Percentiles rank a stretch among this genome's conserved stretches.
Evolutionary conservation across 2,888 invertebrate genomes (phyloP).

Genomic region (Rotaria magnacalcarata): DNA sequence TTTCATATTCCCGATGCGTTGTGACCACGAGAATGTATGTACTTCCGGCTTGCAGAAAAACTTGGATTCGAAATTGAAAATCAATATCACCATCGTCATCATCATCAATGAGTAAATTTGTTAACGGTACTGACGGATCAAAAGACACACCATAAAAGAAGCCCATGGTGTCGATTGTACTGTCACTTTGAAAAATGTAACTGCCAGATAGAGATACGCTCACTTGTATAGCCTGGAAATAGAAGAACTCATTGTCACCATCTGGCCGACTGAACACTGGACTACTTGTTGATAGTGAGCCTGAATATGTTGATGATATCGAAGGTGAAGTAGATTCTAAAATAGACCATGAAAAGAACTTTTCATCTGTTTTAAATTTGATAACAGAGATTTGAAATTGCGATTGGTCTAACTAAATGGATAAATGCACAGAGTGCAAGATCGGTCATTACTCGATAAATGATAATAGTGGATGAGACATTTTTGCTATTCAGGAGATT

Average conservation of each 20-base stretch:
- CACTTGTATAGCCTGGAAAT: neutral
- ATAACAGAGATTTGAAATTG: too few species aligned
- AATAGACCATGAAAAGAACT: too few species aligned
- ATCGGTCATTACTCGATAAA: too few species aligned
- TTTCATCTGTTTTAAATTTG: too few species aligned
- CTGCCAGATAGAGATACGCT: neutral
- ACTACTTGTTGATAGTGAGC: neutral
- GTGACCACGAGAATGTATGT: neutral
- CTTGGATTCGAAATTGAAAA: neutral
- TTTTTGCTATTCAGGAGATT: too few species aligned
- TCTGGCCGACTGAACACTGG: neutral
- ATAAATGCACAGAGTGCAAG: too few species aligned
- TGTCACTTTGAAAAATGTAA: neutral
- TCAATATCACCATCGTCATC: neutral
- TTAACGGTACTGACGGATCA: neutral
- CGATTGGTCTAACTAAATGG: too few species aligned
- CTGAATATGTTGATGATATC: too few species aligned
- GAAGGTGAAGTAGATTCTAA: too few species aligned
- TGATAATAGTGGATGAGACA: too few species aligned
- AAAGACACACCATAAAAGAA: neutral
- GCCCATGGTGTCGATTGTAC: neutral
- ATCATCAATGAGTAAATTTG: neutral
- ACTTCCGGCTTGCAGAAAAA: neutral
- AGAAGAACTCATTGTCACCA: neutral
- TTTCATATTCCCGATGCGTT: neutral